Conservation (phyloP, 2,888 invertebrate genomes). For the Sphaerophoria taeniata region DNA sequence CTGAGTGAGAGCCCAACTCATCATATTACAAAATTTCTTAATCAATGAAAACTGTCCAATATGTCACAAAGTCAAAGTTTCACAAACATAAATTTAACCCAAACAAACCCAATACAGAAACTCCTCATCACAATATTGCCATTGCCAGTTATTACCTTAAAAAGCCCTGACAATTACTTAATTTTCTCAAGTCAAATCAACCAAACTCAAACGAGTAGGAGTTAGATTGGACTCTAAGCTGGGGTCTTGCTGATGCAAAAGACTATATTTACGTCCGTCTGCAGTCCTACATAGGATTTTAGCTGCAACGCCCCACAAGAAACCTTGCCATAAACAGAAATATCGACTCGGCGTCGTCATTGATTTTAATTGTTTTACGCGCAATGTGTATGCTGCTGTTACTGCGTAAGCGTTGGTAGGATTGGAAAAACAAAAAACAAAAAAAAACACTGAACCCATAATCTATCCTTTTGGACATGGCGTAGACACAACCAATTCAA, state of each 20-base stretch:
- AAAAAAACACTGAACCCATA: constrained; percentile 42
- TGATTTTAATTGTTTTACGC: constrained; percentile 62
- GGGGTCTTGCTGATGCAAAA: constrained; percentile 24
- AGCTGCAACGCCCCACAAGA: constrained; percentile 47
- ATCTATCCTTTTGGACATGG: constrained; percentile 51
- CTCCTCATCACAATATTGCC: constrained; percentile 42
- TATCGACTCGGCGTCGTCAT: constrained; percentile 51
- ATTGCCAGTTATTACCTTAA: constrained; percentile 65
- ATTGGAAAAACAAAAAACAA: constrained; percentile 30
- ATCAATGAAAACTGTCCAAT: constrained; percentile 9
- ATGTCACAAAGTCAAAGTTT: constrained; percentile 16
- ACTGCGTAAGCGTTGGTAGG: constrained; percentile 23
- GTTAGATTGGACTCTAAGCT: constrained; percentile 35
- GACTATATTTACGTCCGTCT: constrained; percentile 15
- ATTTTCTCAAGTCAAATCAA: constrained; percentile 53
- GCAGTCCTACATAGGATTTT: constrained; percentile 29
- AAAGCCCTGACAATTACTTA: constrained; percentile 70
- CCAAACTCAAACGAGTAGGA: constrained; percentile 48
- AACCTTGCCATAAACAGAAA: constrained; percentile 61
- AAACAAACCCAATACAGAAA: constrained; percentile 9
- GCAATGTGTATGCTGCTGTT: constrained; percentile 22
- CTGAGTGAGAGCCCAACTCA: no score
- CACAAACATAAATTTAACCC: constrained; percentile 2
- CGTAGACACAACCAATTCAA: constrained; percentile 40
- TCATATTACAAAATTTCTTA: no score